These are phyloP conservation scores for Albula goreensis DNA, from an alignment of 2,113 vertebrate genomes.

Conservation along the genomic window DNA sequence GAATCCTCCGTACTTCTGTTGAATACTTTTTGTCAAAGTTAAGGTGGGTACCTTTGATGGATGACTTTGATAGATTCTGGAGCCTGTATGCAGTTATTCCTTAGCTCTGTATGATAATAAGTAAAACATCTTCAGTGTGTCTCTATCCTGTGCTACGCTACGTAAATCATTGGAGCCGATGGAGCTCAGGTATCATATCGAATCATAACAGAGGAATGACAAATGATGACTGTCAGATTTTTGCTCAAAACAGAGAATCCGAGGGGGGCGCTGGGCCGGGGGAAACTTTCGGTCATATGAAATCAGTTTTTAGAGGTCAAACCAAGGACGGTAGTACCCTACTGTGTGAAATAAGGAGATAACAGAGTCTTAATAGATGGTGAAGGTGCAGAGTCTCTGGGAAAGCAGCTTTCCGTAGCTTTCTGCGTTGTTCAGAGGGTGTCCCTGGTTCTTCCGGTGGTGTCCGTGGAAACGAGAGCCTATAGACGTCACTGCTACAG, in stretches of 20 bases:
- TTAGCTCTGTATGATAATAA: not conserved
- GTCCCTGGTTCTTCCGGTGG: constrained; percentile 36
- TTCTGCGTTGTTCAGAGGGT: constrained; percentile 40
- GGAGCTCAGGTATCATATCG: not conserved
- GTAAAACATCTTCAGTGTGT: not conserved
- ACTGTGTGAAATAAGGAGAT: too few relatives aligned
- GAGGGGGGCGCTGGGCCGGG: too few relatives aligned
- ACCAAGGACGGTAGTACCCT: not conserved
- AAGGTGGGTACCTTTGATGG: not conserved
- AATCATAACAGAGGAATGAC: constrained; percentile 51
- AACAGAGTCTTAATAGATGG: too few relatives aligned
- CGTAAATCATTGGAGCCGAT: not conserved
- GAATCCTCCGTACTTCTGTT: not conserved
- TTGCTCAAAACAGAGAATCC: too few relatives aligned
- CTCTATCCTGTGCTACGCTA: not conserved
- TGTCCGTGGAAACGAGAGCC: constrained; percentile 13
- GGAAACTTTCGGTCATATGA: constrained; percentile 23
- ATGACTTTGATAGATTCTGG: not conserved
- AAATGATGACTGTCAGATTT: not conserved
- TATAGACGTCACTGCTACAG: not conserved
- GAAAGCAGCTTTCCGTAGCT: constrained; percentile 41
- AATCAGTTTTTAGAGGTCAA: constrained; percentile 60
- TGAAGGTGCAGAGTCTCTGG: too few relatives aligned
- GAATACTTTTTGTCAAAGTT: not conserved
- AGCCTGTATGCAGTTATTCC: not conserved